These are phyloP conservation scores for Apogon hyalosoma DNA, from an alignment of 2,797 vertebrate species.

Conservation along the genomic window DNA sequence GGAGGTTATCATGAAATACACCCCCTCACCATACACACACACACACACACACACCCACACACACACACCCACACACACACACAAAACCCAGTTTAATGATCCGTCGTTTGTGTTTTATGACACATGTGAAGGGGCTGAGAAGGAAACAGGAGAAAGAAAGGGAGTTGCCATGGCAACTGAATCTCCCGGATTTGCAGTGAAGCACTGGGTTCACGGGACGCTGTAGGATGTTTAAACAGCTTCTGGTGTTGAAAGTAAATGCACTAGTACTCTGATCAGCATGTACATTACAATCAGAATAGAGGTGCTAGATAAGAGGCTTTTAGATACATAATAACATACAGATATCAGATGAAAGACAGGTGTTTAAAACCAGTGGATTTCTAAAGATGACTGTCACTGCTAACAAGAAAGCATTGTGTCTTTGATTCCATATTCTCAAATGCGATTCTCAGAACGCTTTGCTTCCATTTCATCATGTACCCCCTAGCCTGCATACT, in stretches of 20 bases:
- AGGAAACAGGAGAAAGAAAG: slow-evolving; percentile 7
- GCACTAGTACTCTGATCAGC: background rate
- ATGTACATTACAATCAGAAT: background rate
- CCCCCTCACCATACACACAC: background rate
- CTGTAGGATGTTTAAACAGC: background rate
- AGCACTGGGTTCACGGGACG: slow-evolving; percentile 12
- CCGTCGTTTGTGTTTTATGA: slow-evolving; percentile 55
- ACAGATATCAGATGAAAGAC: too few relatives aligned
- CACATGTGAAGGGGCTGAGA: slow-evolving; percentile 29
- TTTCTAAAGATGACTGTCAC: too few relatives aligned
- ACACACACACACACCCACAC: too few relatives aligned
- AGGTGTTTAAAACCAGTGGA: too few relatives aligned
- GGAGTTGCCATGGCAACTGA: slow-evolving; percentile 75
- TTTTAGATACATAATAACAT: too few relatives aligned
- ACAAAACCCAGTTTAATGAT: slow-evolving; percentile 43
- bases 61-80: slow-evolving; percentile 6
- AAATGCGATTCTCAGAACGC: too few relatives aligned
- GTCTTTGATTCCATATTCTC: too few relatives aligned
- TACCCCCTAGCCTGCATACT: too few relatives aligned
- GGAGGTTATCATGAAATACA: background rate
- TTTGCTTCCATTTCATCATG: too few relatives aligned
- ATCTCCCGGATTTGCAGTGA: slow-evolving; percentile 50
- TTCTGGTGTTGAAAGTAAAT: background rate
- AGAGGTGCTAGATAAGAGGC: background rate
- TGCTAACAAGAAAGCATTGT: too few relatives aligned